Evolutionary conservation across 1,140 invertebrate species (phyloP).

Genomic region (Drosophila trapezifrons): DNA sequence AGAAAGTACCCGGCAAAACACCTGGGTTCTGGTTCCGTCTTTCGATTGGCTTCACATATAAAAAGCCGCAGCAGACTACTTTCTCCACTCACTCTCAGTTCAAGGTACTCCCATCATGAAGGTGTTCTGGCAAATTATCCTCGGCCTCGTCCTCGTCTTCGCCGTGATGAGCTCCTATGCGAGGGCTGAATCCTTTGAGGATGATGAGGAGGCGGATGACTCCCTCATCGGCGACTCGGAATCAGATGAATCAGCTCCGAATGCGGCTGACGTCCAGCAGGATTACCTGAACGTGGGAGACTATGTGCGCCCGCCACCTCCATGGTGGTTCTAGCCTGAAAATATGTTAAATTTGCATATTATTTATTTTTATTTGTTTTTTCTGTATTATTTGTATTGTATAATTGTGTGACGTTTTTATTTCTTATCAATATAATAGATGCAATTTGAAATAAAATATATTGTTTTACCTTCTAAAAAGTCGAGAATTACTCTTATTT

Average conservation of each 20-base stretch:
- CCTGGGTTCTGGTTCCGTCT: slow-evolving; percentile 12
- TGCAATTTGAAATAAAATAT: too few species aligned
- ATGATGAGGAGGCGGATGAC: background rate
- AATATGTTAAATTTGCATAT: background rate
- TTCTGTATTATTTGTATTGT: background rate
- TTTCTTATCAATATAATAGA: background rate
- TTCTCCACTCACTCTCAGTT: slow-evolving; percentile 5
- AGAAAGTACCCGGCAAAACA: slow-evolving; percentile 19
- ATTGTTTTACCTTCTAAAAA: too few species aligned
- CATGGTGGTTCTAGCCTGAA: slow-evolving; percentile 38
- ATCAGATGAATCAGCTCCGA: background rate
- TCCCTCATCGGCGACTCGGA: background rate
- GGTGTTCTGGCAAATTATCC: slow-evolving; percentile 1
- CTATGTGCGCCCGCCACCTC: slow-evolving; percentile 11
- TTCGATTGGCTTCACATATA: slow-evolving; percentile 2
- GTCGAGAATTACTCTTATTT: background rate
- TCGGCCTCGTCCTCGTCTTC: slow-evolving; percentile 17
- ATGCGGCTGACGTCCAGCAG: background rate
- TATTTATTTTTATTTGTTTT: background rate
- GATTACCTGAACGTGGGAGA: slow-evolving; percentile 45
- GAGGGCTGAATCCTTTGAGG: background rate
- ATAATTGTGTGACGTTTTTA: background rate
- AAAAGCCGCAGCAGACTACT: slow-evolving; percentile 1
- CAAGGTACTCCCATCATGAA: slow-evolving; percentile 13
- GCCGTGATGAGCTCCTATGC: background rate